Evolutionary conservation across 2,888 invertebrate species (phyloP).

Genomic region (Calameuta filiformis): DNA sequence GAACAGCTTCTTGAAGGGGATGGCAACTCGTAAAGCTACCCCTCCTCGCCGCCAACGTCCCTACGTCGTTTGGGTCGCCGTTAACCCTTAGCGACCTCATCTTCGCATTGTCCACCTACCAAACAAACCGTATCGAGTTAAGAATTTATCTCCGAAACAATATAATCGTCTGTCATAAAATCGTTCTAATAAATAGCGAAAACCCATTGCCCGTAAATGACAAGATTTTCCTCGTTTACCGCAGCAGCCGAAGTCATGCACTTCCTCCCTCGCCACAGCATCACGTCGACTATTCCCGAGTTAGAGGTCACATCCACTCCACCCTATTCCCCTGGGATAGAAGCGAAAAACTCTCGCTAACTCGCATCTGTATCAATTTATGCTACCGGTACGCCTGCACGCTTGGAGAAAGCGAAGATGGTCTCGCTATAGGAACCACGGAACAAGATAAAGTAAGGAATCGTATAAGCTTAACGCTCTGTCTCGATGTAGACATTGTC

Average conservation of each 20-base stretch:
- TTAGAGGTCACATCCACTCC: neutral
- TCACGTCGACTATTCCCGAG: neutral
- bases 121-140: neutral
- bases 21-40: slow-evolving; percentile 55
- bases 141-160: neutral
- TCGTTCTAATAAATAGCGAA: neutral
- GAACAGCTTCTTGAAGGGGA: slow-evolving; percentile 49
- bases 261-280: neutral
- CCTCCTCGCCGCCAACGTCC: slow-evolving; percentile 20
- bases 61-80: neutral
- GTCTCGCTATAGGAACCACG: neutral
- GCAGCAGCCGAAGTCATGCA: neutral
- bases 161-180: neutral
- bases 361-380: slow-evolving; percentile 66
- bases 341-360: slow-evolving; percentile 62
- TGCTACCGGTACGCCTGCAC: slow-evolving; percentile 37
- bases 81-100: neutral
- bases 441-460: neutral
- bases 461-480: neutral
- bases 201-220: neutral
- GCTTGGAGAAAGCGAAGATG: neutral
- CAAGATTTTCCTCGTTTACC: neutral
- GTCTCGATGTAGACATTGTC: neutral
- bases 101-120: neutral
- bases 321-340: slow-evolving; percentile 42